Base-by-base conservation (phyloP, 2,888 invertebrate species). In the Tribolium freemani region DNA sequence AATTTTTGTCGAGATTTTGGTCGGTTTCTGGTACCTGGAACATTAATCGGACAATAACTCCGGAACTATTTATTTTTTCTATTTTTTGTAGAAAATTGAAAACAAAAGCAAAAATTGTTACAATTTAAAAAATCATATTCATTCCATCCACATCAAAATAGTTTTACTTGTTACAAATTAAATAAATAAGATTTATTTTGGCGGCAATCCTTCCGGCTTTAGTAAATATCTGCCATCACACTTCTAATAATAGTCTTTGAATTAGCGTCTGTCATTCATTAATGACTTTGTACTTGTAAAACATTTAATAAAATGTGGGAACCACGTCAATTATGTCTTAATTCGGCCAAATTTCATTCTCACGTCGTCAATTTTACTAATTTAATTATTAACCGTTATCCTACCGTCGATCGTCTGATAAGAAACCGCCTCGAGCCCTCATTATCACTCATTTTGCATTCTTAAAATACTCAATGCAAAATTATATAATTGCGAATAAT, bases 261-360 rank as follows among this genome's bases (percentile, higher is more conserved):
- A 53, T 53, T 53, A 53, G 21, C 10, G 51, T 10, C 9, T 53
- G 51, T 53, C 51, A 53, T 8, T 31, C 60, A 26, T n/a, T 60
- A 60, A 60, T 46, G 45, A 61, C 30, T 50, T 61, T 20, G 61
- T 50, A 10, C 26, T 45, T 58, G 54, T 30, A 54, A 20, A 54
- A 54, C 26, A 5, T 4, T 21, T 44, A 30, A 20, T 53, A 51
- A 51, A 51, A 51, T 51, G 64, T 66, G 66, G 66, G 56, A 66
- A 66, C 46, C 66, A 53, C 20, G 66, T 66, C 66, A 66, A 66
- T 66, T 66, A 66, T 46, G 45, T 46, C 54, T 46, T 66, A 66
- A 66, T 66, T 66, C 44, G 31, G 13, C 10, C 16, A 64, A 64
- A 54, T 64, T 31, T 21, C 8, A 53, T 31, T 38, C 44, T 54